Base-by-base conservation (phyloP, 2,888 invertebrate species). In the Rhamphomyia laevipes region DNA sequence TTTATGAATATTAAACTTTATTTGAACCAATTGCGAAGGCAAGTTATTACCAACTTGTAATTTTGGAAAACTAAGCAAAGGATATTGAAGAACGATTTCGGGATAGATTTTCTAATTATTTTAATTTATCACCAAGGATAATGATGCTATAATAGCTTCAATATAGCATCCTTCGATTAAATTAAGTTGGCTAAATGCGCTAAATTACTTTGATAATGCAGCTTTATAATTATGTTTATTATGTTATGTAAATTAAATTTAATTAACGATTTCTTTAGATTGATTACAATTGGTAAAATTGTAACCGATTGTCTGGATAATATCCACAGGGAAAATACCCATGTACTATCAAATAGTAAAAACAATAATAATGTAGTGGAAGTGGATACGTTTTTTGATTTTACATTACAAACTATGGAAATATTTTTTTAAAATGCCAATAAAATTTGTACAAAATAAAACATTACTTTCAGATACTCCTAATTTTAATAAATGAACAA, bases 141-240 rank as follows among this genome's bases (percentile, higher is more conserved):
- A 51, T 33, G 52, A 51, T 45, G 42, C 51, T 30, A 38, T 51
- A 6, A 47, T 55, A 21, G 51, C 55, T 10, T 47, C 55, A 6
- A 48, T 54, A n/a, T 46, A 49, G 13, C 52, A 52, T 17, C 55
- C 55, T 2, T 37, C 48, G 7, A 40, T 55, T 17, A 54, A 54
- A 40, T 47, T 51, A 35, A 51, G 49, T 13, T 55, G 53, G 21
- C 37, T 50, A 10, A 48, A 51, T 42, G 53, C 52, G 1, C 40
- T 55, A 2, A 45, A 23, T 13, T 23, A 21, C 5, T 21, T 5
- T 21, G 21, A 21, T 21, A 21, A 21, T 21, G 5, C 21, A 21
- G 21, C 4, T 21, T 21, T 21, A 5, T 5, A n/a, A n/a, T n/a
- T n/a, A n/a, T n/a, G n/a, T n/a, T n/a, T n/a, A n/a, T n/a, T n/a